Evolutionary conservation across 2,113 vertebrate genomes (phyloP), one percentile per base, ranked within the genome.

Genomic region (Pagrus major): DNA sequence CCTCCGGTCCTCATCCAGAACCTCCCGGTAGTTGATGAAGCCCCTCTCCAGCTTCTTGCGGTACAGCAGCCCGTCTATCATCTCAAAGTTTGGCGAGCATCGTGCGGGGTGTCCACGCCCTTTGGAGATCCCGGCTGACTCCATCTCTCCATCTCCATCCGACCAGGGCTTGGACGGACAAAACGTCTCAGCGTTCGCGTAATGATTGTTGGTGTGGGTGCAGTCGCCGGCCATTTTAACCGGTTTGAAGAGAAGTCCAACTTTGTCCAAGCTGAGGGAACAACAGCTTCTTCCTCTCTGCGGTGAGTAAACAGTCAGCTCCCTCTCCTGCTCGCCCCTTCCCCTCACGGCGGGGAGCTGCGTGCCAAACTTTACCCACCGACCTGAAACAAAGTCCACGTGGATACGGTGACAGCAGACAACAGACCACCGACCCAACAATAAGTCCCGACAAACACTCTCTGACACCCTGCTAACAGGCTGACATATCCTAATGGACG

Each of bases 11-110:
- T 93, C 94, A 0, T 83, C 91, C 86, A 96, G 54, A 29, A 96
- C 95, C 88, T 96, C 95, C 49, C 95, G 91, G 88, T 95, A 96
- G 86, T 95, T 93, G 61, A 95, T 88, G 66, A 87, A 94, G 25
- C 95, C 95, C 29, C 60, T 92, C 39, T 96, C 95, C 76, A 96
- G 90, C 85, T 95, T 95, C 86, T 93, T 95, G 47, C 95, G 95
- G 87, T 95, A 95, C 71, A 95, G 75, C 56, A 92, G 83, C 25
- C 95, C 95, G 63, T 93, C 93, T 9, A 95, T 95, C 47, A 89
- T 56, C 84, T 95, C 95, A 47, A 95, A 96, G 85, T 92, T 91
- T 2, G 94, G 71, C 15, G 94, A 83, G 76, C 60, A 20, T 20
- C 12, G 27, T 8, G 71, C 18, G 7, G 73, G 20, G 33, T 29